Base-by-base conservation (phyloP, 2,113 vertebrate genomes). In the Atrichornis clamosus region DNA sequence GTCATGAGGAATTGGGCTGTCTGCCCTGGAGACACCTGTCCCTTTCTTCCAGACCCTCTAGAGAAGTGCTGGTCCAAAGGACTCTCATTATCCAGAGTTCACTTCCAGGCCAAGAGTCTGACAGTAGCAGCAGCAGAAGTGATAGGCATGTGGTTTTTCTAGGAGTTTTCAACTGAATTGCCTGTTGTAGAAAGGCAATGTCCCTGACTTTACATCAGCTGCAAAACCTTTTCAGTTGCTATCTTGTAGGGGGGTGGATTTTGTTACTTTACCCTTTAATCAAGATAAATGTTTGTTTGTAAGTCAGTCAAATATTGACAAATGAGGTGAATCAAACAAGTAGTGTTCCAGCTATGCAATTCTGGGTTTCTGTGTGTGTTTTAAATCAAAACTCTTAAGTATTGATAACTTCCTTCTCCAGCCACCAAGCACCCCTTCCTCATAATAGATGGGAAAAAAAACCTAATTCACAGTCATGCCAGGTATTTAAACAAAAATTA, bases 261-360 rank as follows among this genome's bases (percentile, higher is more conserved):
- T 69, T 59, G 28, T 77, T 55, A 82, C 47, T 92, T 92, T 85
- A 84, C 68, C 32, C 44, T 91, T 89, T 87, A 73, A 49, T 72
- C 1, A 1, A 41, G 52, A 75, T 67, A 64, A 84, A 21, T 33
- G 35, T 69, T 55, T 80, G 14, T 91, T 87, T 84, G 19, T 59
- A 50, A 72, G 53, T 64, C 37, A 67, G 32, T 77, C 80, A 91
- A 37, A 86, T 88, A 84, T 84, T 96, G 92, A 94, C 88, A 67
- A 24, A 47, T 42, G 12, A 64, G 42, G 21, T 70, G 44, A 67
- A 56, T 90, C 33, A 41, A 58, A 42, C 32, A 76, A 83, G 27
- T 8, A 10, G 12, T 28, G 41, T 80, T 79, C 26, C 44, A 87
- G 10, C 37, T 78, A 2, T 4, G 3, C 76, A 35, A 30, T 55